These are phyloP conservation scores for Micrasema minimum DNA, from an alignment of 1,140 invertebrate genomes.

Conservation along the genomic window DNA sequence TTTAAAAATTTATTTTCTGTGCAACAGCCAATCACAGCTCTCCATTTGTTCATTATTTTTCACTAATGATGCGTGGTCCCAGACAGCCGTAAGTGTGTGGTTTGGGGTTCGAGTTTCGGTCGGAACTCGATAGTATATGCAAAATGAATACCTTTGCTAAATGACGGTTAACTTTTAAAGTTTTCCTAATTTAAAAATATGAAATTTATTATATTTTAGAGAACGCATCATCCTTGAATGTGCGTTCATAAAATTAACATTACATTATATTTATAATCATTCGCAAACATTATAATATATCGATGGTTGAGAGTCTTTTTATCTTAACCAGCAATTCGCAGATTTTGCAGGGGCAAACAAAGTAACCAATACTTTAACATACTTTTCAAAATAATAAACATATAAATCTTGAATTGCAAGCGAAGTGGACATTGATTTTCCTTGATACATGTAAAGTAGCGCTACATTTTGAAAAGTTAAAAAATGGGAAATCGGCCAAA, in stretches of 20 bases:
- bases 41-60: conserved; percentile 61
- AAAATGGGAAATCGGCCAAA: too few species aligned
- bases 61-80: conserved; percentile 67
- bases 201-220: background rate
- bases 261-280: background rate
- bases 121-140: conserved; percentile 9
- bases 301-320: background rate
- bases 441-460: too few species aligned
- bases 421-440: too few species aligned
- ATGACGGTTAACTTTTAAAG: conserved; percentile 21
- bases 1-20: too few species aligned
- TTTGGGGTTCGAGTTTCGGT: conserved; percentile 9
- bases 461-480: too few species aligned
- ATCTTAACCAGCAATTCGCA: too few species aligned
- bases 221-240: conserved; percentile 2
- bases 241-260: conserved; percentile 9
- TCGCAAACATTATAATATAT: background rate
- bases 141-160: conserved; percentile 24
- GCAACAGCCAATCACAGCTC: conserved; percentile 16
- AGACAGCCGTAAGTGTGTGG: conserved; percentile 44
- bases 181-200: conserved; percentile 39
- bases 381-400: too few species aligned
- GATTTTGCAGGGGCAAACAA: too few species aligned
- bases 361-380: too few species aligned
- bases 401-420: too few species aligned